A percentile compares a stretch with the other conserved stretches of the same genome.
phyloP scores from a whole-genome alignment of 2,113 vertebrate genomes.

The Aspiorhynchus laticeps region DNA sequence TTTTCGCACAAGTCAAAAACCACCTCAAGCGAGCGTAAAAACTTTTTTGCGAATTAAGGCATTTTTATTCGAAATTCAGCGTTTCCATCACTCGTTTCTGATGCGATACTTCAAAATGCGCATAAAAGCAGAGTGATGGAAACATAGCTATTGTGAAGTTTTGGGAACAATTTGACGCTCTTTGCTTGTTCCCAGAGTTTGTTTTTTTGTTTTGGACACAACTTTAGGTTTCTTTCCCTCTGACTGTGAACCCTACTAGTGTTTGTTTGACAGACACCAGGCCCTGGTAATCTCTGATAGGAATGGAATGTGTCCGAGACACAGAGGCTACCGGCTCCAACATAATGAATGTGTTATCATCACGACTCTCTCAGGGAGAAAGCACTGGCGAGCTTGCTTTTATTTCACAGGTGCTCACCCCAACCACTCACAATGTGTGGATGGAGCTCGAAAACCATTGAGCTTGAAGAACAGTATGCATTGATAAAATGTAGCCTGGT shows the following conservation, averaged over 20 bases:
- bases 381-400: neutral
- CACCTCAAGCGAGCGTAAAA: no score
- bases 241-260: neutral
- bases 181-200: neutral
- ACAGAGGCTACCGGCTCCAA: slow-evolving; percentile 34
- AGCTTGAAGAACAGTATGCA: neutral
- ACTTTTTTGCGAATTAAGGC: no score
- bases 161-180: neutral
- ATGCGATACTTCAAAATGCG: no score
- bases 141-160: neutral
- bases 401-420: slow-evolving; percentile 19
- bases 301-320: slow-evolving; percentile 68
- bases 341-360: slow-evolving; percentile 36
- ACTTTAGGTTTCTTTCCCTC: neutral
- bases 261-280: slow-evolving; percentile 54
- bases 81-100: no score
- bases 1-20: no score
- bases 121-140: no score
- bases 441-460: neutral
- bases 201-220: slow-evolving; percentile 6
- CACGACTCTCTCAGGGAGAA: slow-evolving; percentile 15
- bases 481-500: neutral
- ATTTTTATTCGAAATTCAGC: no score
- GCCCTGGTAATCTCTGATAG: slow-evolving; percentile 68
- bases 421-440: neutral